phyloP scores from a whole-genome alignment of 1,140 invertebrate genomes.

The Drosophila hydei region DNA sequence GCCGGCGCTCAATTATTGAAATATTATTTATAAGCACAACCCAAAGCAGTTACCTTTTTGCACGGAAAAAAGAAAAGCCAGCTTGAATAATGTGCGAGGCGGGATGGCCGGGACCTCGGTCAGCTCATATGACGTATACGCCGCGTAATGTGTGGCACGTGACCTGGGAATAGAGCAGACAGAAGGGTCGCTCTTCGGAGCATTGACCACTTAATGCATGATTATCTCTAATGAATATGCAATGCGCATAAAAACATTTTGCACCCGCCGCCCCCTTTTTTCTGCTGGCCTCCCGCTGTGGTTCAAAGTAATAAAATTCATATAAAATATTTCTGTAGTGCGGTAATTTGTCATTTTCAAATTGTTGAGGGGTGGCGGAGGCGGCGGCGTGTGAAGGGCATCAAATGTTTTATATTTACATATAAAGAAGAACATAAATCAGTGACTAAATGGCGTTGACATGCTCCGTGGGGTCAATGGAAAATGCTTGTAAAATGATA shows the following conservation, averaged over 20 bases:
- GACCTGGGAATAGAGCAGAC: slow-evolving; percentile 32
- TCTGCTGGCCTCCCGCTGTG: slow-evolving; percentile 1
- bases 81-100: not conserved
- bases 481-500: slow-evolving; percentile 9
- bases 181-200: slow-evolving; percentile 6
- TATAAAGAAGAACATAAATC: slow-evolving; percentile 45
- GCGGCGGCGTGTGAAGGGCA: not conserved
- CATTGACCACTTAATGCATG: slow-evolving; percentile 68
- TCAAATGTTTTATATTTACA: slow-evolving; percentile 13
- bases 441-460: slow-evolving; percentile 17
- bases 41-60: slow-evolving; percentile 12
- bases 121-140: slow-evolving; percentile 46
- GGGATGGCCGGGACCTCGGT: not conserved
- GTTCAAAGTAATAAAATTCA: slow-evolving; percentile 38
- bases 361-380: slow-evolving; percentile 19
- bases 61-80: not conserved
- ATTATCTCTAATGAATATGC: slow-evolving; percentile 80
- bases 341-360: slow-evolving; percentile 57
- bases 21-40: slow-evolving; percentile 73
- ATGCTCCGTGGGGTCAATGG: slow-evolving; percentile 8
- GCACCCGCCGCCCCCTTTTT: not conserved
- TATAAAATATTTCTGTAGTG: slow-evolving; percentile 58
- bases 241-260: slow-evolving; percentile 48
- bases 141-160: slow-evolving; percentile 64
- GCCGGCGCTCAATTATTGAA: slow-evolving; percentile 55